phyloP scores from a whole-genome alignment of 2,888 invertebrate genomes.

The Antheraea assamensis region DNA sequence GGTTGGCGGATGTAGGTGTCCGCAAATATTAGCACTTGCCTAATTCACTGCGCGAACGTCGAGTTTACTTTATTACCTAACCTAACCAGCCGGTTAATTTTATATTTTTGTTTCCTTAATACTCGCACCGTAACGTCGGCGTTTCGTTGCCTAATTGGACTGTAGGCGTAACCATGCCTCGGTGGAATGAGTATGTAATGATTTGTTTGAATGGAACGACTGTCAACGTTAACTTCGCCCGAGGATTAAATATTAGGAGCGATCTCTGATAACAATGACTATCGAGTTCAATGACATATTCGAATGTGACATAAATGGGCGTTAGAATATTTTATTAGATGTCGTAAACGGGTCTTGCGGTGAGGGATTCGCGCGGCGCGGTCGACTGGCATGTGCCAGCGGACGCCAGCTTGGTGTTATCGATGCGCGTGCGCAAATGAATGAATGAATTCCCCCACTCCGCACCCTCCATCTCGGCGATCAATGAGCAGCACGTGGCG shows the following conservation, averaged over 20 bases:
- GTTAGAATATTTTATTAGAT: conserved; percentile 39
- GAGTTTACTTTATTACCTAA: conserved; percentile 71
- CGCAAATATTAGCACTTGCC: conserved; percentile 77
- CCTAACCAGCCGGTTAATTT: conserved; percentile 44
- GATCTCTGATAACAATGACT: conserved; percentile 52
- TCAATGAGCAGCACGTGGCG: conserved; percentile 76
- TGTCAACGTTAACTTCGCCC: conserved; percentile 48
- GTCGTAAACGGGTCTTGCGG: conserved; percentile 54
- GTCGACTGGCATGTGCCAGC: conserved; percentile 40
- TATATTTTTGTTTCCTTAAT: conserved; percentile 50
- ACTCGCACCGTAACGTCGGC: conserved; percentile 49
- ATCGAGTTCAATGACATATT: conserved; percentile 57
- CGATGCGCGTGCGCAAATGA: conserved; percentile 67
- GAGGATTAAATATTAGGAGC: conserved; percentile 44
- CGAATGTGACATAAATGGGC: conserved; percentile 44
- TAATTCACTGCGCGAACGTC: conserved; percentile 59
- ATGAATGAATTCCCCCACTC: conserved; percentile 69
- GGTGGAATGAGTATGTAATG: conserved; percentile 52
- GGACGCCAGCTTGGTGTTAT: conserved; percentile 53
- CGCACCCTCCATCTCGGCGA: conserved; percentile 47
- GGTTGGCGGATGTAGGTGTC: conserved; percentile 76
- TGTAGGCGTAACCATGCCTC: conserved; percentile 52
- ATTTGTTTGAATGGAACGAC: conserved; percentile 46
- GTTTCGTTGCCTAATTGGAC: conserved; percentile 51
- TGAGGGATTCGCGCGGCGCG: conserved; percentile 28